Evolutionary conservation across 2,113 vertebrate genomes (phyloP), one percentile per base, ranked within the genome.

Genomic region (Channa argus): DNA sequence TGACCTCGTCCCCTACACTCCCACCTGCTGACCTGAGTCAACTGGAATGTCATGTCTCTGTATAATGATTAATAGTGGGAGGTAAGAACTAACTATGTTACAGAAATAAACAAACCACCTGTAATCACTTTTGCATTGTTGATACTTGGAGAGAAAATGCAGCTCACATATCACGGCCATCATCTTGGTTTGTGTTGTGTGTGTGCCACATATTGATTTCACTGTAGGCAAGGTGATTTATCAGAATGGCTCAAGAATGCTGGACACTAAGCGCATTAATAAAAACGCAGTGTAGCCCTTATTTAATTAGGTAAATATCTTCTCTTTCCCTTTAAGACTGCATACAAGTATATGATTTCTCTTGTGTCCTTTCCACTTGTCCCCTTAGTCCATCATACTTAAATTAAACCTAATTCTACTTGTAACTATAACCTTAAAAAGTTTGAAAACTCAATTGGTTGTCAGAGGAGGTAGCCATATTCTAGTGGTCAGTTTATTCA

Each of bases 171-270:
- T 84, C 60, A 37, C 50, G 65, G 75, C 61, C 65, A 58, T 74
- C 71, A 62, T 78, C 69, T 74, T 34, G 15, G 67, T 88, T 87
- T 83, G 86, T 82, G 89, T 81, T 53, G 70, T 71, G 63, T 80
- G 69, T 77, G 76, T 67, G 65, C 64, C 60, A 63, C 64, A 52
- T 83, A 84, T 82, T 80, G 89, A 89, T 91, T 86, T 86, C 70
- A 73, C 88, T 51, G 62, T 63, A 77, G 79, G 75, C 74, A 77
- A 79, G 82, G 79, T 84, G 79, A 91, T 89, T 85, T 83, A 86
- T 90, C 74, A 72, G 83, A 82, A 74, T 82, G 67, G 87, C 70
- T 83, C 49, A 71, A 79, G 63, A 66, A 75, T 67, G 60, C 79
- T 66, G 71, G 70, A 88, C 86, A 85, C 54, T 6, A 11, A 68